Conservation (phyloP, 2,888 invertebrate genomes). For the Subacronicta megacephala region DNA sequence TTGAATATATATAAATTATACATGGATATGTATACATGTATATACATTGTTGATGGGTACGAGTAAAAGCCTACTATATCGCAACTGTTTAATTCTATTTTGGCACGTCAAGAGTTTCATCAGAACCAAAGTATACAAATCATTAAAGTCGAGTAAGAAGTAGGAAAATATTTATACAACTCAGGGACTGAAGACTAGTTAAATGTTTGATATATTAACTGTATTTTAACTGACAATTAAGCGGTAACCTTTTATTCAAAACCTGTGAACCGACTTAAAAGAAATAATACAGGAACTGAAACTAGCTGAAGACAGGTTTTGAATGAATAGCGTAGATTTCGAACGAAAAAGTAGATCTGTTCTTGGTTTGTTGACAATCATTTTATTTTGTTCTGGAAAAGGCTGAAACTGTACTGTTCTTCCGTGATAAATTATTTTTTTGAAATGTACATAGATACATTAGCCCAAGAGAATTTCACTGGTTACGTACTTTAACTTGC, state of each 20-base stretch:
- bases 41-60: slow-evolving; percentile 89
- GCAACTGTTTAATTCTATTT: slow-evolving; percentile 90
- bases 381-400: slow-evolving; percentile 71
- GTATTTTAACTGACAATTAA: slow-evolving; percentile 87
- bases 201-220: slow-evolving; percentile 89
- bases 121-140: slow-evolving; percentile 90
- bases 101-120: slow-evolving; percentile 89
- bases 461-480: slow-evolving; percentile 67
- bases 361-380: slow-evolving; percentile 65
- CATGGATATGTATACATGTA: slow-evolving; percentile 90
- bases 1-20: slow-evolving; percentile 90
- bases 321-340: slow-evolving; percentile 86
- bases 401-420: slow-evolving; percentile 77
- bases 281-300: slow-evolving; percentile 83
- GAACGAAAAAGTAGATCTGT: slow-evolving; percentile 78
- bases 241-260: slow-evolving; percentile 86
- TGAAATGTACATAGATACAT: slow-evolving; percentile 77
- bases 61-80: slow-evolving; percentile 88
- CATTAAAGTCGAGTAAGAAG: slow-evolving; percentile 89
- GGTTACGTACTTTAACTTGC: slow-evolving; percentile 52
- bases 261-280: slow-evolving; percentile 84
- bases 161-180: slow-evolving; percentile 89
- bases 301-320: slow-evolving; percentile 86
- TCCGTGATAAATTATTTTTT: slow-evolving; percentile 71
- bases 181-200: slow-evolving; percentile 89